Conservation (phyloP, 2,797 vertebrate genomes). For the Ispidina picta region DNA sequence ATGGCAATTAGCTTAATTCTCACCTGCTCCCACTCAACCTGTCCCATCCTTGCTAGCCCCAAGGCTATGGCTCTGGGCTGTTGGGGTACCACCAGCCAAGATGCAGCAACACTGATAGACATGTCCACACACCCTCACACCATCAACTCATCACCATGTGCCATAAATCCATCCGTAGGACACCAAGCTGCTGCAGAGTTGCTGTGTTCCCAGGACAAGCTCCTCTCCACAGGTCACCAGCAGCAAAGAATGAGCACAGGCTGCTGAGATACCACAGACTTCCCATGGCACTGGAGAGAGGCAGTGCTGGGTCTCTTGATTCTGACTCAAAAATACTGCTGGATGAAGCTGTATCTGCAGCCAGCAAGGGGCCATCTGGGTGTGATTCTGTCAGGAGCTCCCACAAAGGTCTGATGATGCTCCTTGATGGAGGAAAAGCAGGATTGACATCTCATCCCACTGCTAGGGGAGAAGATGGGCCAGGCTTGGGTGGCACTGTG, state of each 20-base stretch:
- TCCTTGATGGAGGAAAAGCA: not conserved
- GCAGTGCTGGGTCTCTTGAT: not conserved
- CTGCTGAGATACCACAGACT: not conserved
- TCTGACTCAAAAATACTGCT: not conserved
- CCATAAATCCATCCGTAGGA: not conserved
- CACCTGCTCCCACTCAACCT: not conserved
- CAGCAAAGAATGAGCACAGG: rapidly evolving
- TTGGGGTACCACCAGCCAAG: not conserved
- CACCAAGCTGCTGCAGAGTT: rapidly evolving
- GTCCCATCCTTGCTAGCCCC: not conserved
- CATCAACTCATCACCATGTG: not conserved
- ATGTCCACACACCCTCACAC: rapidly evolving
- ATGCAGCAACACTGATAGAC: not conserved
- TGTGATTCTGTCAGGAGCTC: not conserved
- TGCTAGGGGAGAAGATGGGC: not conserved
- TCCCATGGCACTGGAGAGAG: not conserved
- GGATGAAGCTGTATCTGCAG: not conserved
- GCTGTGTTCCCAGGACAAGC: not conserved
- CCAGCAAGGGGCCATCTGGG: rapidly evolving
- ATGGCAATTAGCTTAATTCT: not conserved
- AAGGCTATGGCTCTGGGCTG: not conserved
- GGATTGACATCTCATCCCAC: not conserved
- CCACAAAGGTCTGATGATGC: not conserved
- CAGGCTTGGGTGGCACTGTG: not conserved
- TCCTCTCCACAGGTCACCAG: not conserved